phyloP scores from a whole-genome alignment of 2,113 vertebrate genomes.

The Phalacrocorax brasilianus region DNA sequence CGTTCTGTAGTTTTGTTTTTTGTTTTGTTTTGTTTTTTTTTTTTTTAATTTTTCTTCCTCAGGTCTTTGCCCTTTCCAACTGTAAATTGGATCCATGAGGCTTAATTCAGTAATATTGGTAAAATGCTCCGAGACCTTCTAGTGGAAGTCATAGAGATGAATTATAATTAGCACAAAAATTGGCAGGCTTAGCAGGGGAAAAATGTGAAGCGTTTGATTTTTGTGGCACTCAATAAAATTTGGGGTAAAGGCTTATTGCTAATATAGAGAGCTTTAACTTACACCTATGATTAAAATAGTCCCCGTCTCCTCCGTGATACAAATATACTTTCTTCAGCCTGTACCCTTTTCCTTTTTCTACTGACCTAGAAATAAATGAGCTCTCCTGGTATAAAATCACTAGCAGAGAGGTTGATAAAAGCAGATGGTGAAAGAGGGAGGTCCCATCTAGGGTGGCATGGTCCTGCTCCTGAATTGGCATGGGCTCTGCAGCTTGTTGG shows the following conservation, averaged over 20 bases:
- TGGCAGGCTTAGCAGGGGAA: background rate
- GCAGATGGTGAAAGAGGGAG: background rate
- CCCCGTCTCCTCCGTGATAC: background rate
- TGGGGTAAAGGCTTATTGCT: background rate
- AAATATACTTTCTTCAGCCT: background rate
- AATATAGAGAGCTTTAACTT: background rate
- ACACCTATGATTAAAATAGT: background rate
- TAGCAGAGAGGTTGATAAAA: background rate
- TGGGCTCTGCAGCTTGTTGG: background rate
- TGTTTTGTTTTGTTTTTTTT: background rate
- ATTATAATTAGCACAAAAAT: constrained; percentile 48
- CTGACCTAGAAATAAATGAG: background rate
- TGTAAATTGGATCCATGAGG: background rate
- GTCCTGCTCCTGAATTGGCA: background rate
- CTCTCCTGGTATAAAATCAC: background rate
- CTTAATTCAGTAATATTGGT: background rate
- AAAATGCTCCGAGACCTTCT: constrained; percentile 3
- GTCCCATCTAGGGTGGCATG: background rate
- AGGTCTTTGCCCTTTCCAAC: background rate
- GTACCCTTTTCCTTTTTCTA: background rate
- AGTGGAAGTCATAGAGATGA: background rate
- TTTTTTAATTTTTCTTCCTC: background rate
- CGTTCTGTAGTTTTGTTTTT: background rate
- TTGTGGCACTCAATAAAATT: background rate
- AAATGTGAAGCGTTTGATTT: background rate